Evolutionary conservation across 2,888 invertebrate species (phyloP).

Genomic region (Trissoscelio sp.): DNA sequence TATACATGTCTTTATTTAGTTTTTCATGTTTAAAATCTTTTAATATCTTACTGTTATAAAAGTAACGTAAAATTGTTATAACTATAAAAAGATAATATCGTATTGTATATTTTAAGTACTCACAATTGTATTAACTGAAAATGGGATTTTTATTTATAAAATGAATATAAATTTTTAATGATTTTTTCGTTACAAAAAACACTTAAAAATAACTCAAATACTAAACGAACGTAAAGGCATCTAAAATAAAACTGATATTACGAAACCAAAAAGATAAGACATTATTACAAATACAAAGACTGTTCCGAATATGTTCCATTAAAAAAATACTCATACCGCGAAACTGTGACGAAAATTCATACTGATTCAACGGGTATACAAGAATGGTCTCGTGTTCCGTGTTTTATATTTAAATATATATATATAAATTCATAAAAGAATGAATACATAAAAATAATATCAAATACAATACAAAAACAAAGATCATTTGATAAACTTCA

Average conservation of each 20-base stretch:
- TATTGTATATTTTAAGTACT: constrained; percentile 8
- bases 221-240: too few relatives aligned
- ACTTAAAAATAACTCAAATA: constrained; percentile 2
- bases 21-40: too few relatives aligned
- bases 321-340: not conserved
- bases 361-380: not conserved
- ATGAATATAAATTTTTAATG: constrained; percentile 1
- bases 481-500: constrained; percentile 44
- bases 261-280: too few relatives aligned
- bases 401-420: constrained; percentile 6
- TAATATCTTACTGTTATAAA: not conserved
- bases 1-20: too few relatives aligned
- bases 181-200: constrained; percentile 11
- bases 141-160: constrained; percentile 9
- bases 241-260: too few relatives aligned
- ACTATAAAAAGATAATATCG: constrained; percentile 6
- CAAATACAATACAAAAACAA: constrained; percentile 48
- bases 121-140: constrained; percentile 8
- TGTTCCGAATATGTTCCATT: too few relatives aligned
- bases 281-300: too few relatives aligned
- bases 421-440: constrained; percentile 35
- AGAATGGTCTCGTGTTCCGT: not conserved
- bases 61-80: not conserved
- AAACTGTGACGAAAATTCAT: not conserved
- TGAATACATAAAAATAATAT: constrained; percentile 50